Conservation (phyloP, 2,113 vertebrate genomes). For the Siniperca knerii region DNA sequence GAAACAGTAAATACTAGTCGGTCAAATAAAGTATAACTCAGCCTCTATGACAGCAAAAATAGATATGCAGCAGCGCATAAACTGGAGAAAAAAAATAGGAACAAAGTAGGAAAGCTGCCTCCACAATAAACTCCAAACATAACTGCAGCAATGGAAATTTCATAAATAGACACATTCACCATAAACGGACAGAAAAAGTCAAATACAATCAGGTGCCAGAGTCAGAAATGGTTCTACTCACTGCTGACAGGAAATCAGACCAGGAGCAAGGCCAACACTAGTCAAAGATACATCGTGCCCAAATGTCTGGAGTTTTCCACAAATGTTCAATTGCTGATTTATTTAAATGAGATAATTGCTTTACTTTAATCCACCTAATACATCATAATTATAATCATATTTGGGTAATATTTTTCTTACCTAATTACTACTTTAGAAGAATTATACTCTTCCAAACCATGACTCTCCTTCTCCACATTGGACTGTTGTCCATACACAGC, state of each 20-base stretch:
- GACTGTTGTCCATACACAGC: constrained; percentile 48
- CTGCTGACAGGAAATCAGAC: constrained; percentile 20
- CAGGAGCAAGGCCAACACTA: neutral
- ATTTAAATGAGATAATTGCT: constrained; percentile 48
- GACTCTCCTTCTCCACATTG: constrained; percentile 44
- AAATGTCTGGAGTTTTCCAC: constrained; percentile 41
- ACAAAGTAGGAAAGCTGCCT: constrained; percentile 19
- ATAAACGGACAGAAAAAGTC: constrained; percentile 9
- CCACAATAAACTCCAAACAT: constrained; percentile 13
- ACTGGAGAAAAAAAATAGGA: neutral
- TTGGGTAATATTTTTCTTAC: constrained; percentile 40
- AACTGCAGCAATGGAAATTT: constrained; percentile 4
- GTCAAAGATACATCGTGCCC: neutral
- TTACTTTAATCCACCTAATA: constrained; percentile 53
- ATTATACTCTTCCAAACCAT: constrained; percentile 52
- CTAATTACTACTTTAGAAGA: constrained; percentile 59
- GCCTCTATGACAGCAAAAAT: constrained; percentile 1
- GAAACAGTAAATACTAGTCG: constrained; percentile 16
- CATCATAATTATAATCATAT: constrained; percentile 69
- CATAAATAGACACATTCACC: constrained; percentile 20
- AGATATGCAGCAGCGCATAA: neutral
- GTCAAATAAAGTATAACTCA: constrained; percentile 1
- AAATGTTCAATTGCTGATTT: constrained; percentile 32
- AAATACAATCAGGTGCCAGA: neutral
- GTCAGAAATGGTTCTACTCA: neutral